Evolutionary conservation across 2,888 invertebrate genomes (phyloP).

Genomic region (Lasioglossum figueresi): DNA sequence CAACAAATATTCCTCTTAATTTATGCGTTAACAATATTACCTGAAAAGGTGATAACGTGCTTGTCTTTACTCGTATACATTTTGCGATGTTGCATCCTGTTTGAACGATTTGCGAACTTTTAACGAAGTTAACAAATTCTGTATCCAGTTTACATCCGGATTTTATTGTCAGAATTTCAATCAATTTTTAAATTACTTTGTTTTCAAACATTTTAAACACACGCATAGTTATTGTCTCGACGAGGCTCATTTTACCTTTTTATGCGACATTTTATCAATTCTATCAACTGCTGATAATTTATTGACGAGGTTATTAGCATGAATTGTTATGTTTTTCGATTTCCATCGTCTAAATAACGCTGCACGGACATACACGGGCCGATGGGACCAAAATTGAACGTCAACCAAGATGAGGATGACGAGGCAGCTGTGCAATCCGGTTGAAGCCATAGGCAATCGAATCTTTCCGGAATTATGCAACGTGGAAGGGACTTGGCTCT

Average conservation of each 20-base stretch:
- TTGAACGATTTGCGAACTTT: not conserved
- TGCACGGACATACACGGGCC: not conserved
- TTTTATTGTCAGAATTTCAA: not conserved
- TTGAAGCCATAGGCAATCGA: constrained; percentile 35
- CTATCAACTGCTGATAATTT: not conserved
- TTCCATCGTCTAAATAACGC: not conserved
- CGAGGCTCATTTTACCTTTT: too few relatives aligned
- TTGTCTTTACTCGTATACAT: not conserved
- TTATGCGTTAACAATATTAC: not conserved
- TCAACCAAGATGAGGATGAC: constrained; percentile 28
- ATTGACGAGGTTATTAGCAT: not conserved
- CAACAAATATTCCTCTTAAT: not conserved
- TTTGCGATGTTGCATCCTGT: not conserved
- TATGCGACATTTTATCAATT: too few relatives aligned
- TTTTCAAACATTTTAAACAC: too few relatives aligned
- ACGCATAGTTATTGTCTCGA: too few relatives aligned
- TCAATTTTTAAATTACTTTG: not conserved
- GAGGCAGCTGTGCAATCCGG: not conserved
- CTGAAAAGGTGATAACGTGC: not conserved
- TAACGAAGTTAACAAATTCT: not conserved
- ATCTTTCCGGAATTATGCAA: constrained; percentile 56
- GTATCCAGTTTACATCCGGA: not conserved
- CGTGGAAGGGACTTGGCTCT: constrained; percentile 25
- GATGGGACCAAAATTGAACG: constrained; percentile 31
- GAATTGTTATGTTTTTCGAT: not conserved